Conservation (phyloP, 2,113 vertebrate species). For the Vidua chalybeata region DNA sequence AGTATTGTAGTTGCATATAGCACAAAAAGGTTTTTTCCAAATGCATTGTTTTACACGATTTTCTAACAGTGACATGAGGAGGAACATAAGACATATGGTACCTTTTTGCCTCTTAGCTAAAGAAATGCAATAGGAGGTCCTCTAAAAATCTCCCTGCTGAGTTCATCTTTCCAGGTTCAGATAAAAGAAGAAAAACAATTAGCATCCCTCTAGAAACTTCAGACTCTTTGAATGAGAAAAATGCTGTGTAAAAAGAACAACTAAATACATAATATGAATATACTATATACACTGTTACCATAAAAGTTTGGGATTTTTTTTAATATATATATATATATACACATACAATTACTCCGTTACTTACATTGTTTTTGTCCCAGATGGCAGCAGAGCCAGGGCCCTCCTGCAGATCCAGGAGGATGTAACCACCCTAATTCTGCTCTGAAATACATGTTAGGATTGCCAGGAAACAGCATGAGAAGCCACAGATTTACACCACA, state of each 20-base stretch:
- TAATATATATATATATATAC: fast-evolving
- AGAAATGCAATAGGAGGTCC: neutral
- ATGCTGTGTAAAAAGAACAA: neutral
- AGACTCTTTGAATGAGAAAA: neutral
- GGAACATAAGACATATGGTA: neutral
- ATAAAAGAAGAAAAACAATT: neutral
- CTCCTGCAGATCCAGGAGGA: neutral
- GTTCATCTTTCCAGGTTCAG: neutral
- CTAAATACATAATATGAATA: neutral
- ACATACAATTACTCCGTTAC: too few species aligned
- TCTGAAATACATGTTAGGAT: neutral
- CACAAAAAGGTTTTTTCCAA: neutral
- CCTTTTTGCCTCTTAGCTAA: neutral
- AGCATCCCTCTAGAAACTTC: neutral
- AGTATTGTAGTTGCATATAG: fast-evolving
- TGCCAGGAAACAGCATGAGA: neutral
- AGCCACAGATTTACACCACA: neutral
- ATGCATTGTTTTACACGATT: neutral
- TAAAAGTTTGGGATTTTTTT: too few species aligned
- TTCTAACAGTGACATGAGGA: neutral
- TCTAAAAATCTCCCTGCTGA: neutral
- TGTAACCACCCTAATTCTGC: neutral
- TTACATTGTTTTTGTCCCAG: neutral
- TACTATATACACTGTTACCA: too few species aligned
- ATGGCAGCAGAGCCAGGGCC: neutral